These are phyloP conservation scores for Apodemia mormo DNA, from an alignment of 2,888 invertebrate species.

Conservation along the genomic window DNA sequence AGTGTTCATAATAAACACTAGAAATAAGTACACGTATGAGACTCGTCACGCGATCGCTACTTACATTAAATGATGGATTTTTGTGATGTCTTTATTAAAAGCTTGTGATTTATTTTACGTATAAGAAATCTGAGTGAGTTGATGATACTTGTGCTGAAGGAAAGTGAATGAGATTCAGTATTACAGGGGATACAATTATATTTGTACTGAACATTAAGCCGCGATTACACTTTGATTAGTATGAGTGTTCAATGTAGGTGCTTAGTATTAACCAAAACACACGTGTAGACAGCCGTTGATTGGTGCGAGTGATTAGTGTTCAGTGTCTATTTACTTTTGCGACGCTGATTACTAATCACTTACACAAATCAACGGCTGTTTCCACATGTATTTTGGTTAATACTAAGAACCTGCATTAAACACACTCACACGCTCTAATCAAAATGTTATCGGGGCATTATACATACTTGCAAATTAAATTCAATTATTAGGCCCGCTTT, in stretches of 20 bases:
- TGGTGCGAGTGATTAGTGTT: too few relatives aligned
- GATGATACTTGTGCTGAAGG: conserved; percentile 27
- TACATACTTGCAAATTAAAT: conserved; percentile 5
- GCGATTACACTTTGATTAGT: too few relatives aligned
- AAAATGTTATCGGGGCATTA: background rate
- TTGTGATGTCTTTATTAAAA: conserved; percentile 73
- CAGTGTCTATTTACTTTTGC: too few relatives aligned
- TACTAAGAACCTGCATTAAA: too few relatives aligned
- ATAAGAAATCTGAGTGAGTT: conserved; percentile 35
- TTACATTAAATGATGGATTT: conserved; percentile 38
- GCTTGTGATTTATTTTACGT: conserved; percentile 55
- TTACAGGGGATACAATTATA: conserved; percentile 23
- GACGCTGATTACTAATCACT: too few relatives aligned
- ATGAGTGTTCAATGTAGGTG: too few relatives aligned
- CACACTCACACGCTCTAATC: too few relatives aligned
- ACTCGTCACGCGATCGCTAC: conserved; percentile 61
- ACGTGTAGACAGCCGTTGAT: too few relatives aligned
- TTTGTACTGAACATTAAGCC: background rate
- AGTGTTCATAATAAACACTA: conserved; percentile 51
- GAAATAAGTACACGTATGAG: conserved; percentile 72
- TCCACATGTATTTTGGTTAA: too few relatives aligned
- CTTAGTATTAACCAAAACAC: too few relatives aligned
- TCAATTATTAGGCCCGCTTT: background rate
- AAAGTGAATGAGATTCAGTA: conserved; percentile 49
- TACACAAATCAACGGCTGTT: too few relatives aligned